phyloP scores from a whole-genome alignment of 2,888 invertebrate genomes.

The Scelioninae gen. 2 region DNA sequence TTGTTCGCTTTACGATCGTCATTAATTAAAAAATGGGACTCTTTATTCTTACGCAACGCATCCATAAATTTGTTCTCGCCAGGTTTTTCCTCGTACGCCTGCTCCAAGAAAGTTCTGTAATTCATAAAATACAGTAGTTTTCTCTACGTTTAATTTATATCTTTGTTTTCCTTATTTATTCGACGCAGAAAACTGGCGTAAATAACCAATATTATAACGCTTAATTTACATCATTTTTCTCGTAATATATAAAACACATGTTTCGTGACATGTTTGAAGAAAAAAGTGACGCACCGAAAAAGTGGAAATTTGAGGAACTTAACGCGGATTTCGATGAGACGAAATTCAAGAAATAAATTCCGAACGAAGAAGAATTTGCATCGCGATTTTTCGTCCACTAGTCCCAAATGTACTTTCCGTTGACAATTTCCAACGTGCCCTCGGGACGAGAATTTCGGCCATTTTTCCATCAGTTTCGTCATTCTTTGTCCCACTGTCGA shows the following conservation, averaged over 20 bases:
- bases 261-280: slow-evolving; percentile 11
- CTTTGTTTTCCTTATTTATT: slow-evolving; percentile 36
- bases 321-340: too few relatives aligned
- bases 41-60: slow-evolving; percentile 18
- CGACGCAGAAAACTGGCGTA: slow-evolving; percentile 35
- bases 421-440: background rate
- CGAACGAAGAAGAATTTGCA: background rate
- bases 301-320: too few relatives aligned
- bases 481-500: too few relatives aligned
- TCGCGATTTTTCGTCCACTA: background rate
- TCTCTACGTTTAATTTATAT: slow-evolving; percentile 39
- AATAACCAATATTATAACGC: slow-evolving; percentile 37
- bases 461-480: too few relatives aligned
- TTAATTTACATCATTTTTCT: slow-evolving; percentile 32
- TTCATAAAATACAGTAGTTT: slow-evolving; percentile 8
- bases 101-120: slow-evolving; percentile 24
- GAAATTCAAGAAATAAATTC: too few relatives aligned
- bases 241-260: slow-evolving; percentile 27
- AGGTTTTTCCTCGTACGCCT: slow-evolving; percentile 25
- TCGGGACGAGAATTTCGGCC: too few relatives aligned
- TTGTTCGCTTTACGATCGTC: slow-evolving; percentile 31
- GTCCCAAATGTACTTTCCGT: background rate
- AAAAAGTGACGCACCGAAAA: slow-evolving; percentile 19
- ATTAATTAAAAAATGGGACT: slow-evolving; percentile 32
- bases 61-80: slow-evolving; percentile 36